phyloP scores from a whole-genome alignment of 2,888 invertebrate genomes.

The Rhagonycha lutea region DNA sequence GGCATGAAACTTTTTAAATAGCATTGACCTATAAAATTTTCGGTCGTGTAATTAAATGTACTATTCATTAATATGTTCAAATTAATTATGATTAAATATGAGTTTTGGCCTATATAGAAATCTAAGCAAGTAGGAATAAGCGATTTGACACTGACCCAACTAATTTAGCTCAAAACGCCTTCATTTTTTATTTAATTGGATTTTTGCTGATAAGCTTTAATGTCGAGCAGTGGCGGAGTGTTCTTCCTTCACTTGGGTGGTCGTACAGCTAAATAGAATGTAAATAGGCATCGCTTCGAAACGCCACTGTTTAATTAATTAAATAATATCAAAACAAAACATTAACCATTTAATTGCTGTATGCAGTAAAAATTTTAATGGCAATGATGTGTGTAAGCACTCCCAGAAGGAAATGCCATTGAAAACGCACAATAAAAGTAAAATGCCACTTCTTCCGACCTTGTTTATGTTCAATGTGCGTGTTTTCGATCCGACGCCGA shows the following conservation, averaged over 20 bases:
- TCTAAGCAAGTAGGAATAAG: not conserved
- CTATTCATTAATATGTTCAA: not conserved
- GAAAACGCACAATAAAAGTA: not conserved
- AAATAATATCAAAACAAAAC: not conserved
- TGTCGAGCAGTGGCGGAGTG: not conserved
- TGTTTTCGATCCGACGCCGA: not conserved
- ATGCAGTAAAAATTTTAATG: not conserved
- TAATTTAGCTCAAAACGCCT: not conserved
- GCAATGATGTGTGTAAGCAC: not conserved
- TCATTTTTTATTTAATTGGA: not conserved
- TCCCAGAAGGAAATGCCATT: conserved; percentile 15
- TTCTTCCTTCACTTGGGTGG: not conserved
- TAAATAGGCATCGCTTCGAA: too few relatives aligned
- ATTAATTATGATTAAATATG: conserved; percentile 3
- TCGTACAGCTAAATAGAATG: not conserved
- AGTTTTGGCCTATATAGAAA: not conserved
- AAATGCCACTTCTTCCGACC: not conserved
- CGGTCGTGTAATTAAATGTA: not conserved
- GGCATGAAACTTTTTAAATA: not conserved
- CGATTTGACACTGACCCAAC: conserved; percentile 8
- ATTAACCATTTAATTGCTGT: not conserved
- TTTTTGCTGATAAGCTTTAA: not conserved
- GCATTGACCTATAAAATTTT: not conserved
- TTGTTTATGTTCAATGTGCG: not conserved
- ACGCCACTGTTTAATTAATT: not conserved